Conservation (phyloP, 1,140 invertebrate genomes). For the Aphis craccivora region DNA sequence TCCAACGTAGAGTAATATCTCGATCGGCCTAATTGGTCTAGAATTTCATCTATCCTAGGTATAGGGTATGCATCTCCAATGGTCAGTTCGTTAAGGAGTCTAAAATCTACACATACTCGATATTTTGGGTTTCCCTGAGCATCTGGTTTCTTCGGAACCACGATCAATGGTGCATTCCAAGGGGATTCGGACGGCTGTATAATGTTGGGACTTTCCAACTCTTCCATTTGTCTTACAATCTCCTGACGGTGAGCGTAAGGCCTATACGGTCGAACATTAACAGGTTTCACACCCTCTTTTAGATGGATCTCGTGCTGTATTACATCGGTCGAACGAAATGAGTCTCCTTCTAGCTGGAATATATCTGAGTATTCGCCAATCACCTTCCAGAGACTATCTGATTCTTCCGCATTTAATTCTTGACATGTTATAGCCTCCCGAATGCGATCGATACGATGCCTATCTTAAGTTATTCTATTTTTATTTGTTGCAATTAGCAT, state of each 20-base stretch:
- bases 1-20: slow-evolving; percentile 66
- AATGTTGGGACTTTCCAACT: slow-evolving; percentile 26
- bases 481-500: background rate
- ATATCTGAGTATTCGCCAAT: slow-evolving; percentile 29
- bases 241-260: slow-evolving; percentile 59
- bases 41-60: slow-evolving; percentile 66
- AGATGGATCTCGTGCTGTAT: slow-evolving; percentile 51
- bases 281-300: slow-evolving; percentile 58
- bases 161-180: slow-evolving; percentile 50
- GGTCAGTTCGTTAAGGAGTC: slow-evolving; percentile 63
- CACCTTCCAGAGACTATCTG: background rate
- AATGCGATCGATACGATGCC: no score
- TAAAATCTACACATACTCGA: slow-evolving; percentile 63
- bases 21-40: slow-evolving; percentile 64
- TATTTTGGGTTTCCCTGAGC: slow-evolving; percentile 62
- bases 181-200: slow-evolving; percentile 53
- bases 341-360: slow-evolving; percentile 26
- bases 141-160: slow-evolving; percentile 55
- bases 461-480: background rate
- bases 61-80: slow-evolving; percentile 66
- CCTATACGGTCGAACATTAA: slow-evolving; percentile 62
- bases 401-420: no score
- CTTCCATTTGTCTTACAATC: background rate
- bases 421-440: no score
- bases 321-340: background rate